Percentiles rank a stretch among this genome's conserved stretches.
These are phyloP conservation scores for Chromoteleia sp. DNA, from an alignment of 2,888 invertebrate species.

Conservation along the genomic window DNA sequence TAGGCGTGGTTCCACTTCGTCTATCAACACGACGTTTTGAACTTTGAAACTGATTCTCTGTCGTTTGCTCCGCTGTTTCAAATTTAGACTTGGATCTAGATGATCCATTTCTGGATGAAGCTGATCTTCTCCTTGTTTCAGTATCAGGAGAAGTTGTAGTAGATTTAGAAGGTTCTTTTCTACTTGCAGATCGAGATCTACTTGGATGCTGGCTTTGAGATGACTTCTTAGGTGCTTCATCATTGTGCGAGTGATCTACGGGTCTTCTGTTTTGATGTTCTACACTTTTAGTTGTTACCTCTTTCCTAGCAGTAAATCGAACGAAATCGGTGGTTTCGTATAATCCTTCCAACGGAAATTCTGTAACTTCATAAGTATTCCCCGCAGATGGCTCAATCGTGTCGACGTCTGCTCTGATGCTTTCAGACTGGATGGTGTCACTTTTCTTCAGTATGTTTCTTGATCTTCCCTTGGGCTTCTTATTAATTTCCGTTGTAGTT, in stretches of 20 bases:
- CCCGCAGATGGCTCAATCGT: slow-evolving; percentile 54
- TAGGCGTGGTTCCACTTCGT: slow-evolving; percentile 21
- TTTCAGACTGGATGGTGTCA: slow-evolving; percentile 75
- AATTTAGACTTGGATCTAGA: slow-evolving; percentile 66
- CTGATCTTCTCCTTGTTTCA: slow-evolving; percentile 68
- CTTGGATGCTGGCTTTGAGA: too few relatives aligned
- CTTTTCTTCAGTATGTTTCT: slow-evolving; percentile 37
- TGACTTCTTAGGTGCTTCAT: slow-evolving; percentile 25
- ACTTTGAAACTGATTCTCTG: slow-evolving; percentile 21
- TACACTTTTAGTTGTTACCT: slow-evolving; percentile 7
- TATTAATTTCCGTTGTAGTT: neutral
- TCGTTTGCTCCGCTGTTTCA: slow-evolving; percentile 37
- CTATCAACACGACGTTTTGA: slow-evolving; percentile 30
- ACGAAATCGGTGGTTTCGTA: slow-evolving; percentile 42
- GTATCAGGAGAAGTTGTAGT: slow-evolving; percentile 37
- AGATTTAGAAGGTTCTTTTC: slow-evolving; percentile 47
- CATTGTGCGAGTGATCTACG: slow-evolving; percentile 37
- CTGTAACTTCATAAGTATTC: slow-evolving; percentile 61
- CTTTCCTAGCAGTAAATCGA: slow-evolving; percentile 23
- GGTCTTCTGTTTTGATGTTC: slow-evolving; percentile 28
- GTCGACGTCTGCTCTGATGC: slow-evolving; percentile 74
- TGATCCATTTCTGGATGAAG: slow-evolving; percentile 56
- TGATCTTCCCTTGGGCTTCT: slow-evolving; percentile 12
- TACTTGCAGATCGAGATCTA: slow-evolving; percentile 43
- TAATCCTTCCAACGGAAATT: slow-evolving; percentile 41